Evolutionary conservation across 2,888 invertebrate species (phyloP).

Genomic region (Agrochola circellaris): DNA sequence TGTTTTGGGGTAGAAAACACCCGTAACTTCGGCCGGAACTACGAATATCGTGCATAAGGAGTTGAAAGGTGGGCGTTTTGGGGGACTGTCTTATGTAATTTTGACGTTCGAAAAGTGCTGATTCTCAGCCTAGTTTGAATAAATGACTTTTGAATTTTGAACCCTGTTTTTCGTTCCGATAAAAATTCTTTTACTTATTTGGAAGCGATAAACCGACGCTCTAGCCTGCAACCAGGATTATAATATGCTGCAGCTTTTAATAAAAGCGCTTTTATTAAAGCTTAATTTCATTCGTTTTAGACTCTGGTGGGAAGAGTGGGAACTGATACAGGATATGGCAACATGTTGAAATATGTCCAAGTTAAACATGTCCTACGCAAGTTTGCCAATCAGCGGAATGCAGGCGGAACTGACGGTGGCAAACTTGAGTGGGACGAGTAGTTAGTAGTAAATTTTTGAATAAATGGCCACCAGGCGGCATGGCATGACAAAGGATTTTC

Average conservation of each 20-base stretch:
- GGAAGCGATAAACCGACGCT: not conserved
- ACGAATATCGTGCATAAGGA: no score
- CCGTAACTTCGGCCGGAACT: no score
- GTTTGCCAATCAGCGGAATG: conserved; percentile 35
- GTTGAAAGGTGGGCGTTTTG: no score
- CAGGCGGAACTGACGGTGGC: conserved; percentile 10
- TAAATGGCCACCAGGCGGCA: not conserved
- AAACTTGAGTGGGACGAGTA: conserved; percentile 35
- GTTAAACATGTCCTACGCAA: conserved; percentile 22
- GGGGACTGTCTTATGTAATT: no score
- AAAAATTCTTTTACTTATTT: not conserved
- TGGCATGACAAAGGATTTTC: not conserved
- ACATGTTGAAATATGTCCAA: conserved; percentile 26
- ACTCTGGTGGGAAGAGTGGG: conserved; percentile 1
- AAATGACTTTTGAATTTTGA: no score
- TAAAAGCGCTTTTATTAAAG: not conserved
- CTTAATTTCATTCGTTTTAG: not conserved
- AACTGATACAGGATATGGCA: conserved; percentile 24
- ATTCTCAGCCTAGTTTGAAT: no score
- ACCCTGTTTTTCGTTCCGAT: not conserved
- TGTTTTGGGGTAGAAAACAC: no score
- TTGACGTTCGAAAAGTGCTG: no score
- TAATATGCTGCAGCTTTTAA: not conserved
- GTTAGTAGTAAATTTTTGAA: conserved; percentile 7
- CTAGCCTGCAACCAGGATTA: not conserved